A percentile compares a stretch with the other conserved stretches of the same genome.
Conservation (phyloP, 2,888 invertebrate genomes). For the Seira musarum region DNA sequence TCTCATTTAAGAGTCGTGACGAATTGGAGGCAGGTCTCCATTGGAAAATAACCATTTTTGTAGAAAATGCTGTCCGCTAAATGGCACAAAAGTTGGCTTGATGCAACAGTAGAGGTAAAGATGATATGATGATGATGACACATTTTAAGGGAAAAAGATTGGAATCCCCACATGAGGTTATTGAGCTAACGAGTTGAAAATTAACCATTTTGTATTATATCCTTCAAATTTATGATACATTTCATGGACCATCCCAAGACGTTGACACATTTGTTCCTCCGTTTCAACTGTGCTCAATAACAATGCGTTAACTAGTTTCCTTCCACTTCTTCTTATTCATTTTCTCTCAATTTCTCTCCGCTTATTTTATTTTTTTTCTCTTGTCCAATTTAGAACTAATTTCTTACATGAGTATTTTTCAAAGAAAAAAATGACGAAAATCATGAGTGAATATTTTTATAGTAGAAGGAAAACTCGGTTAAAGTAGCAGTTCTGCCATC, state of each 20-base stretch:
- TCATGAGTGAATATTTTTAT: background rate
- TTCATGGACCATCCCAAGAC: slow-evolving; percentile 15
- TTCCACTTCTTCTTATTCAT: slow-evolving; percentile 8
- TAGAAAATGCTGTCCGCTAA: slow-evolving; percentile 11
- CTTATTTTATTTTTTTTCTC: background rate
- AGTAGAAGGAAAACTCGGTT: background rate
- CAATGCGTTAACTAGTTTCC: background rate
- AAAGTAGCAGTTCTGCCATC: background rate
- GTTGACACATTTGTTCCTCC: slow-evolving; percentile 12
- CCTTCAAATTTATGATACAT: slow-evolving; percentile 13
- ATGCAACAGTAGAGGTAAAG: background rate
- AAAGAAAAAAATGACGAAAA: background rate
- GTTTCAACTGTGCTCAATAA: background rate
- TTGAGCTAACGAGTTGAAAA: slow-evolving; percentile 62
- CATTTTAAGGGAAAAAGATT: slow-evolving; percentile 56
- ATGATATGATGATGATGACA: slow-evolving; percentile 48
- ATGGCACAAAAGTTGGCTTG: background rate
- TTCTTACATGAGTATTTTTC: background rate
- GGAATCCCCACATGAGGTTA: slow-evolving; percentile 57
- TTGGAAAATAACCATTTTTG: slow-evolving; percentile 52
- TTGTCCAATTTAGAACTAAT: slow-evolving; percentile 15
- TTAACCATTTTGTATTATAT: slow-evolving; percentile 43
- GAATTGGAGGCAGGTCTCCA: slow-evolving; percentile 51
- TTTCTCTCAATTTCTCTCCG: background rate
- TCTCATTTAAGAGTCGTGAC: slow-evolving; percentile 55